Conservation (phyloP, 2,888 invertebrate species). For the Cataglyphis altisquamis region DNA sequence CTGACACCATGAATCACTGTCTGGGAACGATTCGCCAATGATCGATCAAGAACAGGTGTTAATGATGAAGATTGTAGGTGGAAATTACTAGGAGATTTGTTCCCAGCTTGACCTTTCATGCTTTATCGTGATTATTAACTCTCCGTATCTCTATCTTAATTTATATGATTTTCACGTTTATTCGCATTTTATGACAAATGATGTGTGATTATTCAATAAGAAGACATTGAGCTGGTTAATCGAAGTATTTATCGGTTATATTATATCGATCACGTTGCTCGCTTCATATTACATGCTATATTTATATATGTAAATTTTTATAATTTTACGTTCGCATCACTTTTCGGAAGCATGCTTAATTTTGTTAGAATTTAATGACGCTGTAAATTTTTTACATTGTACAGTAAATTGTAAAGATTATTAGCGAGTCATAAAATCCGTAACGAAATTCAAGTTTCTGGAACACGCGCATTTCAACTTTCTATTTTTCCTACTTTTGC, state of each 20-base stretch:
- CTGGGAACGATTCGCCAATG: constrained; percentile 36
- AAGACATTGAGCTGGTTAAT: background rate
- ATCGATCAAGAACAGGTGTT: constrained; percentile 59
- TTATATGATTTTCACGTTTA: constrained; percentile 23
- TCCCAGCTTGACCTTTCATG: constrained; percentile 26
- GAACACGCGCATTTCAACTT: background rate
- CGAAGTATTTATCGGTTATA: constrained; percentile 10
- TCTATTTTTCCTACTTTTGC: background rate
- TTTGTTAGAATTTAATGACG: background rate
- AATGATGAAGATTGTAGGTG: constrained; percentile 33
- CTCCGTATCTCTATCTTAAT: constrained; percentile 24
- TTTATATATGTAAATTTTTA: background rate
- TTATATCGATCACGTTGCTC: background rate
- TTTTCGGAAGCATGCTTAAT: background rate
- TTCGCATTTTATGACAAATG: constrained; percentile 13
- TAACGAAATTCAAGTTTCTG: background rate
- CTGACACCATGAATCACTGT: constrained; percentile 68
- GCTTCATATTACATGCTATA: background rate
- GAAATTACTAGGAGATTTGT: constrained; percentile 22
- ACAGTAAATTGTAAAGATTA: background rate
- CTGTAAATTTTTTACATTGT: background rate
- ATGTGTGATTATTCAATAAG: constrained; percentile 8
- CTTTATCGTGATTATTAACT: constrained; percentile 1
- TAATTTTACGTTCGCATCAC: background rate
- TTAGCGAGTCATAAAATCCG: background rate